Evolutionary conservation across 2,888 invertebrate species (phyloP).

Genomic region (Notodonta ziczac): DNA sequence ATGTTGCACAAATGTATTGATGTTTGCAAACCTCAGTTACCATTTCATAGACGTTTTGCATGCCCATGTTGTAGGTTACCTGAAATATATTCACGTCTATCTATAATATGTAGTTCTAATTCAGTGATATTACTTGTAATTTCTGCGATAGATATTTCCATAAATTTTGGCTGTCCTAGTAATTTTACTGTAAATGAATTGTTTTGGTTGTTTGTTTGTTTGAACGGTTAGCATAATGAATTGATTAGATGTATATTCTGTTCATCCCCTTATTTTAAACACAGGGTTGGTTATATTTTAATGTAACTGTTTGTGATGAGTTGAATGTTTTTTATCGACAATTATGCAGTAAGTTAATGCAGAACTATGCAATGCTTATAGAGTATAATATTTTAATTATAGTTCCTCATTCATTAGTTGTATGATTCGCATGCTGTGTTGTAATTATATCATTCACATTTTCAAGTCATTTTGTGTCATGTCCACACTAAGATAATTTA

Average conservation of each 20-base stretch:
- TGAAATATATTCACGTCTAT: constrained; percentile 50
- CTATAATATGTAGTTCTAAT: constrained; percentile 46
- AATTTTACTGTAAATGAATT: constrained; percentile 31
- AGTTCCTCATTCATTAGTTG: constrained; percentile 62
- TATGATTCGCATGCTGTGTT: constrained; percentile 60
- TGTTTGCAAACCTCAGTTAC: constrained; percentile 63
- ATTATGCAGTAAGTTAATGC: constrained; percentile 26
- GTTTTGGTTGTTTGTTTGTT: constrained; percentile 30
- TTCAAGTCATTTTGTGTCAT: constrained; percentile 75
- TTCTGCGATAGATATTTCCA: constrained; percentile 39
- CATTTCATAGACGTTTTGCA: constrained; percentile 58
- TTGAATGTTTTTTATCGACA: constrained; percentile 27
- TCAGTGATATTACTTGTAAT: constrained; percentile 75
- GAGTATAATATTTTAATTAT: constrained; percentile 39
- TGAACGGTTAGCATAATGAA: constrained; percentile 31
- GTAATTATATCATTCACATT: constrained; percentile 44
- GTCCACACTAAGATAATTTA: constrained; percentile 58
- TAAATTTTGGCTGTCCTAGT: constrained; percentile 37
- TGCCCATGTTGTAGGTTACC: constrained; percentile 51
- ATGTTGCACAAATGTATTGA: constrained; percentile 51
- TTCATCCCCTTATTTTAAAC: constrained; percentile 24
- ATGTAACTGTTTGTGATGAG: constrained; percentile 20
- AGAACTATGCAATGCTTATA: constrained; percentile 33
- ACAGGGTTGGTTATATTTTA: constrained; percentile 32
- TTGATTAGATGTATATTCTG: constrained; percentile 37